Conservation (phyloP, 2,888 invertebrate species). For the Dasypogon diadema region DNA sequence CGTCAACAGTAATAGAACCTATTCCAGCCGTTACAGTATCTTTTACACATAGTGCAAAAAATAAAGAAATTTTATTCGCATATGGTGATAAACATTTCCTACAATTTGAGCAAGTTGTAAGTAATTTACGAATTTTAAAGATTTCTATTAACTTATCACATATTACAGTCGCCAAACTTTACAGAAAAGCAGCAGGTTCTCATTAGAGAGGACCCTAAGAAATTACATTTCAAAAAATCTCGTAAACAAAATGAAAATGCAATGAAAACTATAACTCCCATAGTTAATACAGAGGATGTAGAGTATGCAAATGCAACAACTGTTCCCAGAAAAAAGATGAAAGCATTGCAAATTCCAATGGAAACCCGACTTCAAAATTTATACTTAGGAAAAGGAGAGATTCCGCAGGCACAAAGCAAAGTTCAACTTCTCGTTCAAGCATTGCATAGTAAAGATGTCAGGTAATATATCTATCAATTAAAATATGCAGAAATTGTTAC, state of each 20-base stretch:
- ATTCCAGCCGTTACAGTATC: slow-evolving; percentile 71
- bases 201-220: slow-evolving; percentile 65
- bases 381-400: slow-evolving; percentile 71
- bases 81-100: slow-evolving; percentile 73
- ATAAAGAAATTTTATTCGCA: slow-evolving; percentile 70
- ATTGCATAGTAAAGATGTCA: slow-evolving; percentile 84
- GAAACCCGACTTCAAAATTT: slow-evolving; percentile 86
- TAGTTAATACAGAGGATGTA: slow-evolving; percentile 61
- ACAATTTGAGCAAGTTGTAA: slow-evolving; percentile 73
- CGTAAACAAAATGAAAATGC: slow-evolving; percentile 58
- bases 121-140: slow-evolving; percentile 59
- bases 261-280: slow-evolving; percentile 62
- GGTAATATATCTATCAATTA: no score
- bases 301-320: slow-evolving; percentile 63
- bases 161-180: slow-evolving; percentile 69
- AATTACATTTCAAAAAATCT: slow-evolving; percentile 57
- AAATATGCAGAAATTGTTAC: background rate
- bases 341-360: slow-evolving; percentile 73
- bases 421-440: slow-evolving; percentile 87
- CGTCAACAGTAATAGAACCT: slow-evolving; percentile 69
- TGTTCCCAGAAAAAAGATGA: slow-evolving; percentile 62
- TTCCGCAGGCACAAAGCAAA: slow-evolving; percentile 78
- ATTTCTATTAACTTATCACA: background rate
- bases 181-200: slow-evolving; percentile 71
- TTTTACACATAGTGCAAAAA: slow-evolving; percentile 62